Percentiles rank a stretch among this genome's conserved stretches.
These are phyloP conservation scores for Falcaria lacertinaria DNA, from an alignment of 2,888 invertebrate species.

Conservation along the genomic window DNA sequence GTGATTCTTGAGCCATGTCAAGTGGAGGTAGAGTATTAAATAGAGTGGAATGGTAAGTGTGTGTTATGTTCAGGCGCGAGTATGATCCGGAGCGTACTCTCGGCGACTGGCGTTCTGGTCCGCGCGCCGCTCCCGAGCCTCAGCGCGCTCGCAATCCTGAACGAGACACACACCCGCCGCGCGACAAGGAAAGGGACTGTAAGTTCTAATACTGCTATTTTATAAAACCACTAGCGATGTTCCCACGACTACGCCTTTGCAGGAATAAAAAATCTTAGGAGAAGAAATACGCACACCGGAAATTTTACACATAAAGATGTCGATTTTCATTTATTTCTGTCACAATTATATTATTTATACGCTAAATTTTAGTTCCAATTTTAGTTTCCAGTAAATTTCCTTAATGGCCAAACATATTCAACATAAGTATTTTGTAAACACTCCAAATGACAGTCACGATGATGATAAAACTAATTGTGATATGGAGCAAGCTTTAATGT, in stretches of 20 bases:
- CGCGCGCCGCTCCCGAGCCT: slow-evolving; percentile 75
- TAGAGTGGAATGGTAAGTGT: not conserved
- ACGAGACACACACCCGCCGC: slow-evolving; percentile 54
- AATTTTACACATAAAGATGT: no score
- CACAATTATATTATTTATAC: no score
- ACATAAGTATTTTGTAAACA: not conserved
- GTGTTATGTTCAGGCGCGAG: slow-evolving; percentile 40
- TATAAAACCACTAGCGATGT: no score
- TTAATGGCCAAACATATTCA: not conserved
- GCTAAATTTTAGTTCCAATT: no score
- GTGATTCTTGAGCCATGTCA: no score
- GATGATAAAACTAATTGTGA: slow-evolving; percentile 45
- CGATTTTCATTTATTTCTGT: no score
- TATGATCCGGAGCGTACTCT: slow-evolving; percentile 83
- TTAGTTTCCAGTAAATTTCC: no score
- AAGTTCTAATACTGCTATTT: slow-evolving; percentile 17
- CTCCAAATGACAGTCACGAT: slow-evolving; percentile 34
- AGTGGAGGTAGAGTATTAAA: no score
- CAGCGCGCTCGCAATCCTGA: slow-evolving; percentile 58
- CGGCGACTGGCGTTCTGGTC: slow-evolving; percentile 88
- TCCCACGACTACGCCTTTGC: no score
- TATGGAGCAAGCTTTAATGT: slow-evolving; percentile 83
- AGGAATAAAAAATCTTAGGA: no score
- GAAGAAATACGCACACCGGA: no score
- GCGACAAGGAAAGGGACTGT: slow-evolving; percentile 62